Percentiles rank a stretch among this genome's conserved stretches.
These are phyloP conservation scores for Heterodera schachtii DNA, from an alignment of 1,140 invertebrate genomes.

Conservation along the genomic window DNA sequence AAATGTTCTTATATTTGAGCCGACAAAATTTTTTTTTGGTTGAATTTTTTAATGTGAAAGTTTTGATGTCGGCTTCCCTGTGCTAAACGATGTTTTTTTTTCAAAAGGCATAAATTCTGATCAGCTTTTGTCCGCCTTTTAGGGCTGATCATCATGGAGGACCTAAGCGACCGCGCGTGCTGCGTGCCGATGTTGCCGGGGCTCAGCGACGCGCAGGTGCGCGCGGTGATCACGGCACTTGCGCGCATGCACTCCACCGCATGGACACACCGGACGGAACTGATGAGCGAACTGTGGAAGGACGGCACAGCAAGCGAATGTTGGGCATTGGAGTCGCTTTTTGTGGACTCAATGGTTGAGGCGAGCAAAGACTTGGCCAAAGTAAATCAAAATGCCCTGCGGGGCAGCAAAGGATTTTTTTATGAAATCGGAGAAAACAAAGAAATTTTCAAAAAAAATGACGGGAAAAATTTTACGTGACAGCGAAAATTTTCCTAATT, in stretches of 20 bases:
- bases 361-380: conserved; percentile 24
- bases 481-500: too few relatives aligned
- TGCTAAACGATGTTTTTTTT: too few relatives aligned
- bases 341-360: neutral
- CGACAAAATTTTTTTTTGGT: too few relatives aligned
- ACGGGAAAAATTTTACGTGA: too few relatives aligned
- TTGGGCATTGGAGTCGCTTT: neutral
- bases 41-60: too few relatives aligned
- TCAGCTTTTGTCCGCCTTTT: too few relatives aligned
- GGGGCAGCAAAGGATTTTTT: too few relatives aligned
- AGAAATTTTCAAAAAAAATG: too few relatives aligned
- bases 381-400: conserved; percentile 19
- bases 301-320: neutral
- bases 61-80: too few relatives aligned
- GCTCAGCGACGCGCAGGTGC: conserved; percentile 46
- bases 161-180: conserved; percentile 35
- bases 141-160: conserved; percentile 52
- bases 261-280: conserved; percentile 44
- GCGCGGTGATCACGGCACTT: conserved; percentile 39
- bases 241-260: conserved; percentile 43
- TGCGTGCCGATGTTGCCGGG: conserved; percentile 45
- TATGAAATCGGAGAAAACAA: too few relatives aligned
- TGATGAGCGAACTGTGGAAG: neutral
- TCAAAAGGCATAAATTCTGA: too few relatives aligned
- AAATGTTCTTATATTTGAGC: too few relatives aligned